These are phyloP conservation scores for Lethenteron reissneri DNA, from an alignment of 2,113 vertebrate species.

Conservation along the genomic window DNA sequence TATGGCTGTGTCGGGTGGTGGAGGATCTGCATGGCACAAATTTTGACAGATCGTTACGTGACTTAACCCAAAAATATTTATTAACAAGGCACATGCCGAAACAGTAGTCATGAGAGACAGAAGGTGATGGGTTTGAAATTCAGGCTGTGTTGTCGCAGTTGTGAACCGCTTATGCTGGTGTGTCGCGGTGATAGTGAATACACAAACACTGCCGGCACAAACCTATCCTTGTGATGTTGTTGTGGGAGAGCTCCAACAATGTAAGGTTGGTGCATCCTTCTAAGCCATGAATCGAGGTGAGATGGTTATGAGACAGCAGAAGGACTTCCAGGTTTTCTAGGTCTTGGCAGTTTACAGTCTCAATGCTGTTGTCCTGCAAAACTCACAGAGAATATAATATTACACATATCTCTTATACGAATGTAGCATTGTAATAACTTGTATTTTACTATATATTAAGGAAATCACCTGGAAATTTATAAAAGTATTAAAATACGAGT, in stretches of 20 bases:
- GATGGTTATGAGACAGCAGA: constrained; percentile 38
- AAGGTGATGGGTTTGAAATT: too few species aligned
- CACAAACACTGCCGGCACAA: too few species aligned
- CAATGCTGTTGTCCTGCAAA: constrained; percentile 56
- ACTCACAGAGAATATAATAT: constrained; percentile 10
- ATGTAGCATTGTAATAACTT: background rate
- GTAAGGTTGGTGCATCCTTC: constrained; percentile 38
- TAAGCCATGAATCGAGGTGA: constrained; percentile 55
- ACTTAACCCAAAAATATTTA: too few species aligned
- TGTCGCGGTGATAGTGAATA: too few species aligned
- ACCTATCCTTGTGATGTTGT: constrained; percentile 64
- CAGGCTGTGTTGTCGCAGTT: too few species aligned
- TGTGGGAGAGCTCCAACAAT: constrained; percentile 55
- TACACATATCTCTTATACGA: background rate
- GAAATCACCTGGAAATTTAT: background rate
- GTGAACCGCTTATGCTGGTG: too few species aligned
- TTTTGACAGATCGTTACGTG: too few species aligned
- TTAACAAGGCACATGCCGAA: too few species aligned
- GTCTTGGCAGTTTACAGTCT: constrained; percentile 40
- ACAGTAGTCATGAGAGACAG: too few species aligned
- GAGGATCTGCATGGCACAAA: too few species aligned
- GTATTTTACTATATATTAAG: background rate
- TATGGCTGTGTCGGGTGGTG: too few species aligned
- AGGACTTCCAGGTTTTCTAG: constrained; percentile 40
- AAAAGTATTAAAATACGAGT: background rate